Conservation (phyloP, 2,113 vertebrate species). For the Columba janthina region DNA sequence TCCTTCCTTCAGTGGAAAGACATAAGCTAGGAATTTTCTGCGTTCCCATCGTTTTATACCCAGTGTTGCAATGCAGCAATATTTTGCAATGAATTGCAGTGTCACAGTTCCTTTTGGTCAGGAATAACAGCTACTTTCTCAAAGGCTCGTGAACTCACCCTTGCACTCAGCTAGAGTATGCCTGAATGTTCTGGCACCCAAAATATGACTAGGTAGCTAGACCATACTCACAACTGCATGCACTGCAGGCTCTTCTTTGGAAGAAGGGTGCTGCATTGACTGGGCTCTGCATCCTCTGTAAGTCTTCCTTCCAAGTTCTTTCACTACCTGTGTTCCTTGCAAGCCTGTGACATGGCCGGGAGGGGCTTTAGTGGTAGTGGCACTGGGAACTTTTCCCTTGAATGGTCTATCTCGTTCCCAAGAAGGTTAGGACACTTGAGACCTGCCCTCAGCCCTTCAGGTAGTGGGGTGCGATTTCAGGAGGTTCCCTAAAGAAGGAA, state of each 20-base stretch:
- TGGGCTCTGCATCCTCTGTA: not conserved
- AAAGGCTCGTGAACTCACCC: not conserved
- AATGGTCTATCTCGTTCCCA: not conserved
- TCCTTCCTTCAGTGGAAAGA: not conserved
- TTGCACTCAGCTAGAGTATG: not conserved
- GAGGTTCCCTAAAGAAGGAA: not conserved
- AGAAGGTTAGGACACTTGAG: not conserved
- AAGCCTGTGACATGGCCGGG: fast-evolving
- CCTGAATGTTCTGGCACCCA: not conserved
- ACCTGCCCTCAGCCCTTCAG: not conserved
- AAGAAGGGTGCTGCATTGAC: not conserved
- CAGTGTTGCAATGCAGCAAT: not conserved
- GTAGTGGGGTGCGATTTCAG: not conserved
- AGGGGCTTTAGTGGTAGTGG: not conserved
- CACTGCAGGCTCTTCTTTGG: not conserved
- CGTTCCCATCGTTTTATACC: not conserved
- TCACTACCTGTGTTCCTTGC: not conserved
- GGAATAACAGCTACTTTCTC: not conserved
- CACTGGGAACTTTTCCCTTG: not conserved
- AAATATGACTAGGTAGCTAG: not conserved
- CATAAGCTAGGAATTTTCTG: not conserved
- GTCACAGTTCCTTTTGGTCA: not conserved
- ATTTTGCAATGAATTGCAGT: not conserved
- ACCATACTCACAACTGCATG: not conserved
- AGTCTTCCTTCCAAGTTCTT: not conserved